phyloP scores from a whole-genome alignment of 2,113 vertebrate species.

The Pygoscelis adeliae region DNA sequence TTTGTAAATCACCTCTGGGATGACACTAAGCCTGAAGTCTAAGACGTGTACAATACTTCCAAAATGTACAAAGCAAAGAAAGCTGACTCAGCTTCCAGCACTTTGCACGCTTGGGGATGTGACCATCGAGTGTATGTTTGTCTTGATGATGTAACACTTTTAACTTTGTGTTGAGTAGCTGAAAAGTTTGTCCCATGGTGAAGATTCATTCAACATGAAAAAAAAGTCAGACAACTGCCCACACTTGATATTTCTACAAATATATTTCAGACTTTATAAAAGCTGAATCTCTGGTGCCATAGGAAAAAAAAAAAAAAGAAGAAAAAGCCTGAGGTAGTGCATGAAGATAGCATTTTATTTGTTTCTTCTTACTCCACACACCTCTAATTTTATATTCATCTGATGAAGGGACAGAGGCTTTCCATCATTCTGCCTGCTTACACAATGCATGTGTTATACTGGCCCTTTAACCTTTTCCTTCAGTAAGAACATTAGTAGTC shows the following conservation, averaged over 20 bases:
- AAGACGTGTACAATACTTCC: not conserved
- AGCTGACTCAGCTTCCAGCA: not conserved
- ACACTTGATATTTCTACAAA: not conserved
- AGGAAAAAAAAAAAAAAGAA: not conserved
- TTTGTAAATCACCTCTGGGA: not conserved
- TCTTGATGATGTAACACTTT: not conserved
- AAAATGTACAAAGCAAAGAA: not conserved
- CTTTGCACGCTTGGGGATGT: not conserved
- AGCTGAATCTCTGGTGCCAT: not conserved
- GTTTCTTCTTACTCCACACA: not conserved
- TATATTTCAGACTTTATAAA: not conserved
- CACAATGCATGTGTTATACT: not conserved
- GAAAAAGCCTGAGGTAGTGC: not conserved
- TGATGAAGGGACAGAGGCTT: not conserved
- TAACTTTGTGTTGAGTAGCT: not conserved
- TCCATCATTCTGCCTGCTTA: not conserved
- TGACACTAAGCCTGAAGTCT: not conserved
- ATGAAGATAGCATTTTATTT: not conserved
- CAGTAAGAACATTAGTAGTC: not conserved
- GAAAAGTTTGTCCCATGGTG: not conserved
- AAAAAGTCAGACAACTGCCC: not conserved
- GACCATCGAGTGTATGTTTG: not conserved
- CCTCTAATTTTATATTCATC: not conserved
- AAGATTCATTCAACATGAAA: not conserved
- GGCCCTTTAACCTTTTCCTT: not conserved